Evolutionary conservation across 92 coral and sea anemone species (phyloP).

Genomic region (Epizoanthus rinbou): DNA sequence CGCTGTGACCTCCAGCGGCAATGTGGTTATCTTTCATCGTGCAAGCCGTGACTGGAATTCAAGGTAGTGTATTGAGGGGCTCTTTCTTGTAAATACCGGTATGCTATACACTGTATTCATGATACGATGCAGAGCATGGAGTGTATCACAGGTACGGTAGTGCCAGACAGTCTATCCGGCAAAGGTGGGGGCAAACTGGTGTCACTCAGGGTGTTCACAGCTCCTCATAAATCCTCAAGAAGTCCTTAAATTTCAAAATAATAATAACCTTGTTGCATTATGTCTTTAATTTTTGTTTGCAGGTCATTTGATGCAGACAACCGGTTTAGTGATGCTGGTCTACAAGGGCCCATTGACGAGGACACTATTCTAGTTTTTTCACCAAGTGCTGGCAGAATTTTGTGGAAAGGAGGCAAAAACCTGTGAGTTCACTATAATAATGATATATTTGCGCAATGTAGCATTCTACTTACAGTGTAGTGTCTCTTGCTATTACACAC

Average conservation of each 20-base stretch:
- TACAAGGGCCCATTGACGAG: conserved; percentile 62
- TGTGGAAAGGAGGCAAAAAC: conserved; percentile 79
- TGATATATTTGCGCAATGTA: neutral
- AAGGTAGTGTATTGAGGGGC: conserved; percentile 44
- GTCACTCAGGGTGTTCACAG: too few species aligned
- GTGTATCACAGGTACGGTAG: too few species aligned
- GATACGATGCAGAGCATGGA: too few species aligned
- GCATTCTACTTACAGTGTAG: neutral
- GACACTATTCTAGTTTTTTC: conserved; percentile 77
- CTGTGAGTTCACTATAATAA: conserved; percentile 56
- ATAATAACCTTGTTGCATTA: too few species aligned
- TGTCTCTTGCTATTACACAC: too few species aligned
- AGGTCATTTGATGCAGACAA: conserved; percentile 85
- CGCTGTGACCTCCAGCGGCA: conserved; percentile 72
- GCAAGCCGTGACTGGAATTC: conserved; percentile 77
- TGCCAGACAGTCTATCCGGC: too few species aligned
- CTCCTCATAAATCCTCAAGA: too few species aligned
- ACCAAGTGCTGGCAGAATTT: conserved; percentile 69
- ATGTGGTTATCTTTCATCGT: conserved; percentile 88
- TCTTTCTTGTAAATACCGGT: too few species aligned
- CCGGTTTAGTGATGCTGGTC: conserved; percentile 54
- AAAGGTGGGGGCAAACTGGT: too few species aligned
- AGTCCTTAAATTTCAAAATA: too few species aligned
- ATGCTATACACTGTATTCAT: too few species aligned
- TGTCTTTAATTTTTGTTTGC: conserved; percentile 16